phyloP scores from a whole-genome alignment of 2,888 invertebrate genomes.

The Minunthozetes semirufus region DNA sequence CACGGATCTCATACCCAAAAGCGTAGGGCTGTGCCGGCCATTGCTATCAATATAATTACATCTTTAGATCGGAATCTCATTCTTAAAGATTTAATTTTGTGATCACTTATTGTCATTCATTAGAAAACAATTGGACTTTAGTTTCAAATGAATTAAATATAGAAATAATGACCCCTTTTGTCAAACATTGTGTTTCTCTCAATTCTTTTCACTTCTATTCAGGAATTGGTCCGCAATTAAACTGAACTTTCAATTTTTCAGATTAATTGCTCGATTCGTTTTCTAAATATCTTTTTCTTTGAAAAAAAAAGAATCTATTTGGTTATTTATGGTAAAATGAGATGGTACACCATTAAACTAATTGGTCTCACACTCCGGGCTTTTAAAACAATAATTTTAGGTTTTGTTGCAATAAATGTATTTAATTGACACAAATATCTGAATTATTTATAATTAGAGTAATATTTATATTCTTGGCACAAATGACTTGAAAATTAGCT shows the following conservation, averaged over 20 bases:
- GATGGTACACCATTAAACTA: too few relatives aligned
- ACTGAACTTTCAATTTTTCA: not conserved
- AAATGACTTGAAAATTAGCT: too few relatives aligned
- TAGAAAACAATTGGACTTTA: not conserved
- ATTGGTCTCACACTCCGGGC: too few relatives aligned
- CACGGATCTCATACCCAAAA: constrained; percentile 34
- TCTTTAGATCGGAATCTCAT: not conserved
- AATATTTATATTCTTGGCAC: too few relatives aligned
- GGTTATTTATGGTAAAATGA: too few relatives aligned
- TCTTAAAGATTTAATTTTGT: not conserved
- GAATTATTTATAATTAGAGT: too few relatives aligned
- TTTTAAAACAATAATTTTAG: too few relatives aligned
- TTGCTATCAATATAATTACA: not conserved
- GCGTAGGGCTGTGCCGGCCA: constrained; percentile 33
- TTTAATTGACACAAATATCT: too few relatives aligned
- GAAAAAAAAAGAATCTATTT: too few relatives aligned
- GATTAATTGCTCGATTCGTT: too few relatives aligned
- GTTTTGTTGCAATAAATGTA: too few relatives aligned
- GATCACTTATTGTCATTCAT: not conserved
- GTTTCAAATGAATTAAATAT: not conserved
- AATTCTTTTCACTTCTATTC: not conserved
- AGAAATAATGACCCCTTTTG: constrained; percentile 6
- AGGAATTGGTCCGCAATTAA: not conserved
- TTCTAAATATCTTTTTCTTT: too few relatives aligned
- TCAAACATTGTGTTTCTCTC: not conserved